phyloP scores from a whole-genome alignment of 2,888 invertebrate species.

The Drosophila paucipuncta region DNA sequence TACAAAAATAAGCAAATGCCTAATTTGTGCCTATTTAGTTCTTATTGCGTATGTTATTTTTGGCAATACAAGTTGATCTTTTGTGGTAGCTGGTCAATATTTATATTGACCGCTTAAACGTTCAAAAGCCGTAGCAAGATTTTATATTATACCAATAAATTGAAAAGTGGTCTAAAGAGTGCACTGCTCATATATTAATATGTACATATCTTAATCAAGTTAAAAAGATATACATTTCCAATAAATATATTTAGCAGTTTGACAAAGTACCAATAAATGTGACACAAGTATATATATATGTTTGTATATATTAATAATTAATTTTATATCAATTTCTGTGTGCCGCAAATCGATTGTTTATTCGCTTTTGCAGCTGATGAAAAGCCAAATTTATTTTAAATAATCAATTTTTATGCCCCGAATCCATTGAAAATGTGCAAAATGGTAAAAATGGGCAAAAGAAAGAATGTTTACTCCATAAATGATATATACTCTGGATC shows the following conservation, averaged over 20 bases:
- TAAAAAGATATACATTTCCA: background rate
- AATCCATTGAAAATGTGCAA: background rate
- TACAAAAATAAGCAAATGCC: slow-evolving; percentile 3
- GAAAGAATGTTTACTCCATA: background rate
- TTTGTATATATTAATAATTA: background rate
- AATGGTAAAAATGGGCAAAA: rapidly evolving
- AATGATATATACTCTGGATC: background rate
- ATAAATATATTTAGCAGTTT: background rate
- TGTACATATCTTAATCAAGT: background rate
- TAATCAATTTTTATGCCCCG: background rate
- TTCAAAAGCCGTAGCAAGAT: background rate
- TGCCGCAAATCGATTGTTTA: background rate
- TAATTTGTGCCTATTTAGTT: slow-evolving; percentile 32
- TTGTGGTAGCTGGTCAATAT: background rate
- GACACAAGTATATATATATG: background rate
- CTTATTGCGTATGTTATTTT: slow-evolving; percentile 11
- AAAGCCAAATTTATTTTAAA: background rate
- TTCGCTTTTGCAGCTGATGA: background rate
- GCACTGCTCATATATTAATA: background rate
- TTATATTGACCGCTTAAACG: background rate
- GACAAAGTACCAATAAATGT: background rate
- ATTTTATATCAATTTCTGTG: background rate
- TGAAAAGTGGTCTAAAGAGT: background rate
- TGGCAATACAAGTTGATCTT: slow-evolving; percentile 14
- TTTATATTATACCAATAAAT: background rate